Evolutionary conservation across 2,888 invertebrate genomes (phyloP), one percentile per base, ranked within the genome.

Genomic region (Cotesia congregata): DNA sequence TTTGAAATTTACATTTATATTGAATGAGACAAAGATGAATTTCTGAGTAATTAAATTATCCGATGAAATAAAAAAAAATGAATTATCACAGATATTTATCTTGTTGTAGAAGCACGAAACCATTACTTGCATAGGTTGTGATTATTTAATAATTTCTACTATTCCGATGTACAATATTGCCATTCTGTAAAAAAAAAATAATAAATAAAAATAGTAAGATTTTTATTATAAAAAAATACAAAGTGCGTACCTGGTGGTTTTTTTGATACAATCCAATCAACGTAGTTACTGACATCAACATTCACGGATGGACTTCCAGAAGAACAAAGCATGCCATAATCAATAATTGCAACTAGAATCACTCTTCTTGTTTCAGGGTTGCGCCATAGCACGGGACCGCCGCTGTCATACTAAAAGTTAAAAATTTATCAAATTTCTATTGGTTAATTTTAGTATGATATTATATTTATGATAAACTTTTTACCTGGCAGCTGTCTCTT

Each of bases 401-500:
- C 93, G 5, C 92, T 87, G 65, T 88, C 87, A 68, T 83, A 82
- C 87, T 87, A 39, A 59, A 20, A 0, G 67, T 68, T 60, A 20
- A 60, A 39, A 15, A n/a, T 41, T 40, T 59, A 94, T 83, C 94
- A 94, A 71, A 80, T 90, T 0, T 30, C 3, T 2, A 30, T 3
- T 30, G 4, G 30, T 30, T 3, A 30, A 30, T 3, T 30, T 3
- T 3, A 3, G 30, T 30, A 30, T 30, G 12, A 68, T 68, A 9
- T 3, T 61, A n/a, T 38, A 64, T 6, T 69, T 39, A 9, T 5
- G 5, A 67, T 41, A 62, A 30, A 5, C 30, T 7, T 15, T 15
- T 80, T 81, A 93, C 93, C 90, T 92, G 92, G 81, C 93, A 93
- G 17, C 92, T 86, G 80, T 93, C 93, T 80, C 91, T 92, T 38